Conservation (phyloP, 2,888 invertebrate genomes). For the Oscheius sp. region DNA sequence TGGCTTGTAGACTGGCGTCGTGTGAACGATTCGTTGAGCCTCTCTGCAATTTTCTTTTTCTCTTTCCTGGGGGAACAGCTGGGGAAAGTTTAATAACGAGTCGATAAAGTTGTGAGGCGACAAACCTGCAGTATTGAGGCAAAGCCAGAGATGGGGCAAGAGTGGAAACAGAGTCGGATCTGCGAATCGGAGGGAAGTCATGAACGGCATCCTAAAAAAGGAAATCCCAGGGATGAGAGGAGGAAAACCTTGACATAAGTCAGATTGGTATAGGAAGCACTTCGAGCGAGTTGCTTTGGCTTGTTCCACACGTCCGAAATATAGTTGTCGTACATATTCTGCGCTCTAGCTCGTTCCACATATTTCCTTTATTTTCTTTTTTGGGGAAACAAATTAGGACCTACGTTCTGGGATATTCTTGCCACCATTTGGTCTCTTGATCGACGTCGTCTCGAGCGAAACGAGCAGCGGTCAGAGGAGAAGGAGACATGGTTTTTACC, state of each 20-base stretch:
- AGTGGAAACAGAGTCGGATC: slow-evolving; percentile 60
- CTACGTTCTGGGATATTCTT: slow-evolving; percentile 58
- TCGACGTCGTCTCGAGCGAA: slow-evolving; percentile 66
- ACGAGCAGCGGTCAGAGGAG: slow-evolving; percentile 47
- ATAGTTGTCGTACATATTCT: slow-evolving; percentile 61
- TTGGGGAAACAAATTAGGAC: background rate
- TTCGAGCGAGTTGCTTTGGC: slow-evolving; percentile 63
- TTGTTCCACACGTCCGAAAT: slow-evolving; percentile 64
- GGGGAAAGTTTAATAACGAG: no score
- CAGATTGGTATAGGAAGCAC: slow-evolving; percentile 68
- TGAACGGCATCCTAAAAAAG: slow-evolving; percentile 46
- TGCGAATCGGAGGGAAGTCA: slow-evolving; percentile 52
- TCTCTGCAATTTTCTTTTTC: slow-evolving; percentile 43
- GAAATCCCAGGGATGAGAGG: background rate
- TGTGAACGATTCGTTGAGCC: slow-evolving; percentile 68
- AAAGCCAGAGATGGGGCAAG: slow-evolving; percentile 68
- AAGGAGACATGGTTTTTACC: slow-evolving; percentile 45
- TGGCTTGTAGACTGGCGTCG: slow-evolving; percentile 68
- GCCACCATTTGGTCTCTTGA: slow-evolving; percentile 65
- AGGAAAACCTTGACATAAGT: slow-evolving; percentile 63
- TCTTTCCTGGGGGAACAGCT: no score
- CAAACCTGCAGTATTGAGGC: slow-evolving; percentile 54
- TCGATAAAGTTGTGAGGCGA: background rate
- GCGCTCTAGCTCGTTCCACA: slow-evolving; percentile 65
- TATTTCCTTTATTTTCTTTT: slow-evolving; percentile 50